Conservation (phyloP, 2,797 vertebrate species). For the Syngnathus rostellatus region DNA sequence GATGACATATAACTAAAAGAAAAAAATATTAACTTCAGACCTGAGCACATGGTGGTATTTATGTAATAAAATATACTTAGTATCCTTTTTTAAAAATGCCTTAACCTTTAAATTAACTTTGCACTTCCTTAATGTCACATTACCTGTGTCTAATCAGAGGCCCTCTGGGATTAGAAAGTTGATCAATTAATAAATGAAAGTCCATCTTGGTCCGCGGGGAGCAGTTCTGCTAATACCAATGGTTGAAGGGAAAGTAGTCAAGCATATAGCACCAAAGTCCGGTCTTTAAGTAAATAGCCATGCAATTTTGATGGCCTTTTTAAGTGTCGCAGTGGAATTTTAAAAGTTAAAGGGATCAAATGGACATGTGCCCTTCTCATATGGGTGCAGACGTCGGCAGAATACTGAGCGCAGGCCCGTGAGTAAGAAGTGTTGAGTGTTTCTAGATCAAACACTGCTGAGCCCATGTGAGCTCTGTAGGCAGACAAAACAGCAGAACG, state of each 20-base stretch:
- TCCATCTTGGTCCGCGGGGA: background rate
- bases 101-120: background rate
- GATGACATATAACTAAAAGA: no score
- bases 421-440: background rate
- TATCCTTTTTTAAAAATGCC: background rate
- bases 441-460: background rate
- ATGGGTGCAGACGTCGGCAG: background rate
- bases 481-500: background rate
- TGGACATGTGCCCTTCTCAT: background rate
- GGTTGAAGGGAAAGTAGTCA: conserved; percentile 1
- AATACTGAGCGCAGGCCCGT: background rate
- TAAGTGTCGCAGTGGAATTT: conserved; percentile 2
- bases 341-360: conserved; percentile 5
- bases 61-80: background rate
- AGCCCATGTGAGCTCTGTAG: background rate
- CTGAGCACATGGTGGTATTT: background rate
- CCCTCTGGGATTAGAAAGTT: background rate
- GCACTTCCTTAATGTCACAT: background rate
- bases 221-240: background rate
- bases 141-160: background rate
- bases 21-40: no score
- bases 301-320: conserved; percentile 9
- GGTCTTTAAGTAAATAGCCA: conserved; percentile 5
- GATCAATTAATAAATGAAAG: background rate
- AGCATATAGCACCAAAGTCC: background rate